Evolutionary conservation across 2,888 invertebrate species (phyloP).

Genomic region (Spicauda simplicius): DNA sequence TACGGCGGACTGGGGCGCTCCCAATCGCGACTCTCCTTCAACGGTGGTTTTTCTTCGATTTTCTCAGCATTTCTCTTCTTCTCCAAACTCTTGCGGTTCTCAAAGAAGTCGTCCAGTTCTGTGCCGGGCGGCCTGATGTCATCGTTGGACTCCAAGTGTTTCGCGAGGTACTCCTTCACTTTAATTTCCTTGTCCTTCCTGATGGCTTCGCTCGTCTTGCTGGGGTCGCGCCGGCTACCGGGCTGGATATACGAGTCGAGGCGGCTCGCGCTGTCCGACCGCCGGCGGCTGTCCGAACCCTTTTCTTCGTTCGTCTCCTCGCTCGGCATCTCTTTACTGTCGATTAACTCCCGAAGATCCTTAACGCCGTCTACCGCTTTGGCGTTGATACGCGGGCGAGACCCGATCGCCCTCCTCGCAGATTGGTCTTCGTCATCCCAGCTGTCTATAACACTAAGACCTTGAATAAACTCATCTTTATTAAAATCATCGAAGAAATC

Average conservation of each 20-base stretch:
- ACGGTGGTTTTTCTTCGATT: constrained; percentile 44
- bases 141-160: constrained; percentile 67
- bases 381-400: constrained; percentile 47
- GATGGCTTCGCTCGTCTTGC: constrained; percentile 75
- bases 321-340: constrained; percentile 32
- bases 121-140: constrained; percentile 76
- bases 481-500: constrained; percentile 79
- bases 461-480: constrained; percentile 76
- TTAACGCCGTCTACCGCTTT: constrained; percentile 57
- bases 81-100: constrained; percentile 34
- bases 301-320: constrained; percentile 39
- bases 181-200: constrained; percentile 74
- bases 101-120: constrained; percentile 72
- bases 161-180: constrained; percentile 73
- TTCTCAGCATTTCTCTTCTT: constrained; percentile 7
- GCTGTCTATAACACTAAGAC: constrained; percentile 77
- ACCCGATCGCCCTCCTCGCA: constrained; percentile 33
- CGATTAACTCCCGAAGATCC: constrained; percentile 65
- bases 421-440: constrained; percentile 61
- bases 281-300: constrained; percentile 31
- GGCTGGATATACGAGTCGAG: constrained; percentile 70
- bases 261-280: constrained; percentile 47
- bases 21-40: constrained; percentile 58
- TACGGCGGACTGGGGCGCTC: constrained; percentile 41
- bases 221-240: constrained; percentile 75